Base-by-base conservation (phyloP, 2,888 invertebrate genomes). In the Acholoe squamosa region DNA sequence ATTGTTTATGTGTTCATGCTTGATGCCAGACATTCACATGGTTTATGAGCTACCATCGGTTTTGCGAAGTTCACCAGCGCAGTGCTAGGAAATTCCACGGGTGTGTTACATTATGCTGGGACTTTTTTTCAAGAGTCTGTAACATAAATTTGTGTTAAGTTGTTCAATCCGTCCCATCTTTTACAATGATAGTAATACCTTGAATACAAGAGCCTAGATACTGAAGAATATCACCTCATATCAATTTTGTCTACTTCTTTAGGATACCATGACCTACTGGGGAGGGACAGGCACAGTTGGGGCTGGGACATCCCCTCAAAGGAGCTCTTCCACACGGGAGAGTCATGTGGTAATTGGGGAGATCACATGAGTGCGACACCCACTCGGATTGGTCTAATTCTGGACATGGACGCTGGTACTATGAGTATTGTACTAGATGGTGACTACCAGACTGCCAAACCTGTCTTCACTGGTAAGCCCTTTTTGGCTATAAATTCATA, bases 301-400 rank as follows among this genome's bases (percentile, higher is more conserved):
- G 89, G 25, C 19, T 89, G 89, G 91, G 91, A 91, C 80, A 34
- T 91, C 31, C 91, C 91, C 71, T 91, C 91, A n/a, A 34, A 61
- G 28, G 43, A 34, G 61, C 54, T 91, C 31, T 33, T 89, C 34
- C 84, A 84, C 28, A 22, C 3, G 0, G 84, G 84, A 10, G 43
- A 51, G 14, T 34, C 84, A 31, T 28, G n/a, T 22, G 84, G 84
- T 25, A 31, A 10, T 1, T 84, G 43, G 43, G 84, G 84, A 22
- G n/a, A 84, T 34, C 43, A 34, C 43, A 43, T 34, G 84, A 51
- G 84, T 22, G 10, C 7, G 0, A 34, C 84, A 5, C 84, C 84
- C 84, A 51, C 84, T 51, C 43, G 34, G 51, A 51, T 84, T 84
- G 84, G 84, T 12, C 84, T 84, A 51, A 84, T 84, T 19, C 84